Evolutionary conservation across 1,140 invertebrate genomes (phyloP).

Genomic region (Drosophila seguyi): DNA sequence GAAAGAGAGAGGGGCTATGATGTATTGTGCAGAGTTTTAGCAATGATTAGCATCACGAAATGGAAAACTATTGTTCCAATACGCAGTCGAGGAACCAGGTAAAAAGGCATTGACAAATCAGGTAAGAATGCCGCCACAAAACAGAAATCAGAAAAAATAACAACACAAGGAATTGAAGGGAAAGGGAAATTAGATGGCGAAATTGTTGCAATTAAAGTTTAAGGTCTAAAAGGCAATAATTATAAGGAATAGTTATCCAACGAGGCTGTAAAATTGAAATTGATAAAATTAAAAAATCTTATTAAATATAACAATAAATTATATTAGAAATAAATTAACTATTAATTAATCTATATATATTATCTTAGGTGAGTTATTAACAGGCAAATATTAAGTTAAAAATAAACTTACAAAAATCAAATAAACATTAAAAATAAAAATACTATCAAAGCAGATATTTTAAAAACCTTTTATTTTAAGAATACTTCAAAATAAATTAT

Average conservation of each 20-base stretch:
- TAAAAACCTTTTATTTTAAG: neutral
- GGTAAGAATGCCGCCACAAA: slow-evolving; percentile 49
- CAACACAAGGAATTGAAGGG: neutral
- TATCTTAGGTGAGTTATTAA: no score
- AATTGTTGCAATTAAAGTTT: slow-evolving; percentile 57
- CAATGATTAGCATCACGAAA: slow-evolving; percentile 81
- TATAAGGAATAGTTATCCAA: neutral
- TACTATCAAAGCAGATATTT: neutral
- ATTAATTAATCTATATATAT: neutral
- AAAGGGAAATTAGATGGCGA: neutral
- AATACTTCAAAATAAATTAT: neutral
- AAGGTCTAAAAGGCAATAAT: neutral
- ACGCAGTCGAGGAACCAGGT: slow-evolving; percentile 67
- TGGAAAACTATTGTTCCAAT: slow-evolving; percentile 77
- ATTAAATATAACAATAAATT: no score
- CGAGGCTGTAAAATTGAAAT: neutral
- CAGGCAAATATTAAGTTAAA: neutral
- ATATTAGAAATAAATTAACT: no score
- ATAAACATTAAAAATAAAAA: neutral
- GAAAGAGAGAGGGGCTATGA: neutral
- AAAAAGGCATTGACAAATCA: slow-evolving; percentile 75
- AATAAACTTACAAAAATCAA: neutral
- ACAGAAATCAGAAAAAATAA: slow-evolving; percentile 23
- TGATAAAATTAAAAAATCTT: no score
- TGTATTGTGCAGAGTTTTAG: slow-evolving; percentile 66